These are phyloP conservation scores for Tachyglossus aculeatus DNA, from an alignment of 2,797 vertebrate genomes.

Conservation along the genomic window DNA sequence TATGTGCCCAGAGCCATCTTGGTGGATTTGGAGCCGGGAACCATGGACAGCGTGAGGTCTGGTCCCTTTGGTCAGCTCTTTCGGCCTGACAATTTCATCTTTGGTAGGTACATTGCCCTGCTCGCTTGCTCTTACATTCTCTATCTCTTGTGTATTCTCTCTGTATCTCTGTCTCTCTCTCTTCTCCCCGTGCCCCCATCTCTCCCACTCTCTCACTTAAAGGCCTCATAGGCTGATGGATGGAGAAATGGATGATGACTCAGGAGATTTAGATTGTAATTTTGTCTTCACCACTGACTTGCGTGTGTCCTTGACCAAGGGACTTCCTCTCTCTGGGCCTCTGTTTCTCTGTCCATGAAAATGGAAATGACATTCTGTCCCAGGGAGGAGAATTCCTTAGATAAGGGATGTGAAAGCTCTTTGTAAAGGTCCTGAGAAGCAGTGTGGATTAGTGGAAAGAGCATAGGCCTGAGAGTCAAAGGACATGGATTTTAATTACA, in stretches of 20 bases:
- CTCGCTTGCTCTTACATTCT: not conserved
- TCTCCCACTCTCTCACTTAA: too few relatives aligned
- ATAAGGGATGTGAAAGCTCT: too few relatives aligned
- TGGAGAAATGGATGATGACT: too few relatives aligned
- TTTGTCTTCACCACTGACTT: not conserved
- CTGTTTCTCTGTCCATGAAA: not conserved
- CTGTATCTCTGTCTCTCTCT: not conserved
- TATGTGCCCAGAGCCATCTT: conserved; percentile 86
- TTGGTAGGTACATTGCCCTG: conserved; percentile 74
- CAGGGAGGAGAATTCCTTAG: too few relatives aligned
- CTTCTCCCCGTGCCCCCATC: not conserved
- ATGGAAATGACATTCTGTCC: too few relatives aligned
- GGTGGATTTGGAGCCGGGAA: conserved; percentile 87
- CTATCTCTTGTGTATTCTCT: not conserved
- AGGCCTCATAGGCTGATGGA: too few relatives aligned
- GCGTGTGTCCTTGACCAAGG: not conserved
- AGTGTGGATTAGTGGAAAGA: too few relatives aligned
- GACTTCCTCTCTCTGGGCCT: not conserved
- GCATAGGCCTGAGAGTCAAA: too few relatives aligned
- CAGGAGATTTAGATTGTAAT: too few relatives aligned
- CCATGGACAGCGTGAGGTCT: conserved; percentile 89
- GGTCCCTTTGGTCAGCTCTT: conserved; percentile 88
- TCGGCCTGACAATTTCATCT: conserved; percentile 89
- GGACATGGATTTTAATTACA: too few relatives aligned
- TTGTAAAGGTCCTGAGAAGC: too few relatives aligned